These are phyloP conservation scores for Eulacestoma nigropectus DNA, from an alignment of 2,113 vertebrate genomes.

Conservation along the genomic window DNA sequence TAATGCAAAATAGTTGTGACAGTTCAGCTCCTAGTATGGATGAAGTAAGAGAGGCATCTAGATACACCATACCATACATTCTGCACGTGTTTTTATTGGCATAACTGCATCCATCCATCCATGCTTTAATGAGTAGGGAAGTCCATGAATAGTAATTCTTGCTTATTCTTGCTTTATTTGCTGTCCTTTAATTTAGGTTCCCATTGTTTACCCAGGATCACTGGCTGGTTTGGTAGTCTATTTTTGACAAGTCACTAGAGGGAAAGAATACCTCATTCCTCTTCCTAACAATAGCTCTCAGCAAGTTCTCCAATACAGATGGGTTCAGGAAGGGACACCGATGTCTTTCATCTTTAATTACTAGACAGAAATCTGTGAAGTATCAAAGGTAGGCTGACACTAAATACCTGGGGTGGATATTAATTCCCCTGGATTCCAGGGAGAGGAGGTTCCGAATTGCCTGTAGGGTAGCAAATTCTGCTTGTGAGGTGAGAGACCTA, in stretches of 20 bases:
- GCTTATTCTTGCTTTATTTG: conserved; percentile 2
- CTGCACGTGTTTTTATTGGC: background rate
- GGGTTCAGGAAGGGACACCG: background rate
- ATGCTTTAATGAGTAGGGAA: background rate
- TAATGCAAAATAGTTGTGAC: conserved; percentile 6
- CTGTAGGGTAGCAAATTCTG: background rate
- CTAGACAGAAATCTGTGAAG: background rate
- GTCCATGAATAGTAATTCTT: background rate
- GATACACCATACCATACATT: background rate
- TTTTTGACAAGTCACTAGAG: conserved; percentile 19
- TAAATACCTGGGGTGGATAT: background rate
- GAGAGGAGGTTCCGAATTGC: background rate
- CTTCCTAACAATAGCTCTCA: conserved; percentile 7
- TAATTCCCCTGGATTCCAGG: background rate
- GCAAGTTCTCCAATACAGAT: background rate
- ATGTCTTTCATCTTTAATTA: conserved; percentile 46
- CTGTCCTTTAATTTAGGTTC: conserved; percentile 32
- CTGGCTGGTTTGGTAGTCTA: background rate
- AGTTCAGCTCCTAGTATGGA: background rate
- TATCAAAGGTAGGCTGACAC: conserved; percentile 16
- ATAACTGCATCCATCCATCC: background rate
- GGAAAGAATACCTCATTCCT: conserved; percentile 15
- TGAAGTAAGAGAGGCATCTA: background rate
- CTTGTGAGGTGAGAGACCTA: background rate
- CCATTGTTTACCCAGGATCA: background rate